Base-by-base conservation (phyloP, 2,113 vertebrate species). In the Megaceryle maxima region DNA sequence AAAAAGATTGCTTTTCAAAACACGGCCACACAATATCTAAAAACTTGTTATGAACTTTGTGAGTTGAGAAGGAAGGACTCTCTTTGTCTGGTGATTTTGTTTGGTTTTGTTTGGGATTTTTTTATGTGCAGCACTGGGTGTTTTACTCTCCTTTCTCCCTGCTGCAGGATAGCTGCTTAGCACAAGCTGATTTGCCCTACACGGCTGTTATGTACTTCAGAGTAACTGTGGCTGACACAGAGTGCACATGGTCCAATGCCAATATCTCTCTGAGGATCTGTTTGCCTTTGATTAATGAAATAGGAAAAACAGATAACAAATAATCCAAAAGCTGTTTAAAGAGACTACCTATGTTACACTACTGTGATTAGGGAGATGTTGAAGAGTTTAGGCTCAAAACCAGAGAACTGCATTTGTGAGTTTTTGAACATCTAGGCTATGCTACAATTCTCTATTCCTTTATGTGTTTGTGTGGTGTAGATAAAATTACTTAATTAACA, bases 81-180 rank as follows among this genome's bases (percentile, higher is more conserved):
- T 59, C 18, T 73, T 67, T 72, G 24, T 48, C 15, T 73, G 72
- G 43, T 16, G 46, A 11, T 89, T 90, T 53, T 87, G 46, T 25
- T 51, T 12, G 46, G 19, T 46, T 20, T 20, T 20, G 19, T 46
- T 18, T 46, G 46, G 13, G 11, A 4, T 25, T 51, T 51, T 50
- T 51, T 25, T 51, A 33, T 51, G 35, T 75, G 43, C 35, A 70
- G 19, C 70, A 28, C 43, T n/a, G 50, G 67, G 24, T 83, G 1
- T 91, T 92, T 94, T 92, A 69, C 69, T 74, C 17, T n/a, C 1
- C 68, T 81, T 87, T 87, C 60, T 92, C 79, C 88, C 63, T 74
- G 29, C 79, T 88, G 79, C 72, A 69, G 83, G 56, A 37, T 46
- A 87, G 73, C 87, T 95, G 87, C 84, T 96, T 80, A 95, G 66